A percentile compares a stretch with the other conserved stretches of the same genome.
Evolutionary conservation across 2,113 vertebrate genomes (phyloP).

Genomic region (Antechinus flavipes): DNA sequence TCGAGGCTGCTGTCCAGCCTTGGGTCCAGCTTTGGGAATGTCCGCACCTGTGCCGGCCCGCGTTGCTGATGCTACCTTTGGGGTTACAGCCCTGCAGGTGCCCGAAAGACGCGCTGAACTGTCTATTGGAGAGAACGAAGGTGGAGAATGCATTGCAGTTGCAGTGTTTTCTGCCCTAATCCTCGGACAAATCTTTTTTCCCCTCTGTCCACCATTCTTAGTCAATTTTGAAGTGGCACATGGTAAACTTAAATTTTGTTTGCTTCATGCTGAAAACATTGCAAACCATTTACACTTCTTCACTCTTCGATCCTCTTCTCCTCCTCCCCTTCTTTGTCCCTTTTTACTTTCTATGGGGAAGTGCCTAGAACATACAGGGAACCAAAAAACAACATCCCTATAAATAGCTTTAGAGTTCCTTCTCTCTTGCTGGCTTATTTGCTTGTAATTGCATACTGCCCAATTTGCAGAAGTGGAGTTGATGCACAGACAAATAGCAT

Average conservation of each 20-base stretch:
- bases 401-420: constrained; percentile 61
- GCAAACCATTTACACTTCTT: constrained; percentile 18
- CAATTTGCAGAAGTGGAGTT: constrained; percentile 71
- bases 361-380: constrained; percentile 34
- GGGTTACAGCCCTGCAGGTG: neutral
- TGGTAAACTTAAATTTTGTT: neutral
- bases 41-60: constrained; percentile 5
- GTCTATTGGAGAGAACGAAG: neutral
- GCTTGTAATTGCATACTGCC: constrained; percentile 60
- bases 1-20: neutral
- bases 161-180: constrained; percentile 5
- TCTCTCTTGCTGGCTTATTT: constrained; percentile 66
- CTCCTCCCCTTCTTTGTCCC: neutral
- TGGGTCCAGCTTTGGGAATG: neutral
- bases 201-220: constrained; percentile 19
- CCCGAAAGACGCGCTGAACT: constrained; percentile 22
- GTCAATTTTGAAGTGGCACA: neutral
- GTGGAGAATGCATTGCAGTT: neutral
- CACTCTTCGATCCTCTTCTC: neutral
- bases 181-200: constrained; percentile 14
- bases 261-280: neutral
- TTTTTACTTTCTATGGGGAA: constrained; percentile 30
- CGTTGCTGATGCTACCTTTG: constrained; percentile 44
- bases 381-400: neutral
- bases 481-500: neutral